These are phyloP conservation scores for Digitonthophagus gazella DNA, from an alignment of 2,888 invertebrate species.

Conservation along the genomic window DNA sequence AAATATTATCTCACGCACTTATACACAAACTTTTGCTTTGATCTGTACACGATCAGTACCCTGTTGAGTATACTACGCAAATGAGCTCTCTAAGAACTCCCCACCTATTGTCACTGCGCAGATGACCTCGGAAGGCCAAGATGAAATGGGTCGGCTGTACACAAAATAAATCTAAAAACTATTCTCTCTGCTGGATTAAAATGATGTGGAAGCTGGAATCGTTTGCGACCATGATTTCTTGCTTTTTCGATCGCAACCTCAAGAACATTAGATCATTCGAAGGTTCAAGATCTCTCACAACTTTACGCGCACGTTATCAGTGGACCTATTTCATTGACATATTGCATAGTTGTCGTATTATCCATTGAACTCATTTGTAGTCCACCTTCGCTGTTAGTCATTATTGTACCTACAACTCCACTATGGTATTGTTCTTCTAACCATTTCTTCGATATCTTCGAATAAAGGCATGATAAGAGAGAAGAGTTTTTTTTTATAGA, in stretches of 20 bases:
- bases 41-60: too few species aligned
- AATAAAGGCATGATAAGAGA: background rate
- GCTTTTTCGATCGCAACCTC: background rate
- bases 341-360: conserved; percentile 1
- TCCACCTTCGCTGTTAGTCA: conserved; percentile 4
- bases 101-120: too few species aligned
- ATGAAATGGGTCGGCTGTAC: too few species aligned
- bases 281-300: conserved; percentile 4
- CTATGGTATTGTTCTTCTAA: background rate
- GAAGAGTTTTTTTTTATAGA: too few species aligned
- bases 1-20: too few species aligned
- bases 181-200: background rate
- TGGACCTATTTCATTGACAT: background rate
- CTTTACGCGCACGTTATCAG: too few species aligned
- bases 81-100: too few species aligned
- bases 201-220: background rate
- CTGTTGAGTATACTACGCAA: too few species aligned
- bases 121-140: too few species aligned
- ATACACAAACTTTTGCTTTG: too few species aligned
- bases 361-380: background rate
- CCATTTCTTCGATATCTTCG: background rate
- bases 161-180: too few species aligned
- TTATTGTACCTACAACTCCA: background rate
- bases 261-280: background rate
- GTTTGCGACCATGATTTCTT: conserved; percentile 1